Conservation (phyloP, 2,888 invertebrate genomes). For the Megastigmus dorsalis region DNA sequence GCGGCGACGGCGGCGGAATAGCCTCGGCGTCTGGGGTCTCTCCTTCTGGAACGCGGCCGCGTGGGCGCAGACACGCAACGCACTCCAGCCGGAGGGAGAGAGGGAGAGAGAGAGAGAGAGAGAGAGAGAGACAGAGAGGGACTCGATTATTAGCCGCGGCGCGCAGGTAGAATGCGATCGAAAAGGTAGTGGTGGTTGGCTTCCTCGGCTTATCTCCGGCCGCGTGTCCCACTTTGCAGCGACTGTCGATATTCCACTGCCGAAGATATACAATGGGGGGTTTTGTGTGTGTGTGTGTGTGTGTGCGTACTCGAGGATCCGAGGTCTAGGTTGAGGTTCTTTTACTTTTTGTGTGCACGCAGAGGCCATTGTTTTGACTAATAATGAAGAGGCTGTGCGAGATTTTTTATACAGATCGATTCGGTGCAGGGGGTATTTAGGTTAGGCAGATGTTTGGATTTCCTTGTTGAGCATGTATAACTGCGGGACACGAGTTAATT, state of each 20-base stretch:
- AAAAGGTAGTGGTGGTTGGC: neutral
- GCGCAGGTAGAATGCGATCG: neutral
- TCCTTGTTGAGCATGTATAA: no score
- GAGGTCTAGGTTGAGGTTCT: no score
- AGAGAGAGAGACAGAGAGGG: neutral
- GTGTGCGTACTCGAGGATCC: no score
- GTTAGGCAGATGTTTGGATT: neutral
- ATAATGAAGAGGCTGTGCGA: neutral
- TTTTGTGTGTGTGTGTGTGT: neutral
- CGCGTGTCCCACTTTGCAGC: conserved; percentile 6
- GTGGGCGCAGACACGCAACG: conserved; percentile 37
- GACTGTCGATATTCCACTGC: neutral
- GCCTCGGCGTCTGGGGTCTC: conserved; percentile 15
- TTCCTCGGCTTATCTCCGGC: neutral
- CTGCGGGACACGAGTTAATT: no score
- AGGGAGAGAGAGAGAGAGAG: no score
- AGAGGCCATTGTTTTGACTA: neutral
- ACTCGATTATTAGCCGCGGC: conserved; percentile 1
- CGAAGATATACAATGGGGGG: conserved; percentile 1
- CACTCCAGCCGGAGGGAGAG: no score
- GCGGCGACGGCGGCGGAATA: no score
- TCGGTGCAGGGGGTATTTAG: no score
- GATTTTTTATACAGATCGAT: no score
- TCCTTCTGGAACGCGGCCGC: conserved; percentile 22
- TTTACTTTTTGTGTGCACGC: neutral